Conservation (phyloP, 2,113 vertebrate species). For the Elachura formosa region DNA sequence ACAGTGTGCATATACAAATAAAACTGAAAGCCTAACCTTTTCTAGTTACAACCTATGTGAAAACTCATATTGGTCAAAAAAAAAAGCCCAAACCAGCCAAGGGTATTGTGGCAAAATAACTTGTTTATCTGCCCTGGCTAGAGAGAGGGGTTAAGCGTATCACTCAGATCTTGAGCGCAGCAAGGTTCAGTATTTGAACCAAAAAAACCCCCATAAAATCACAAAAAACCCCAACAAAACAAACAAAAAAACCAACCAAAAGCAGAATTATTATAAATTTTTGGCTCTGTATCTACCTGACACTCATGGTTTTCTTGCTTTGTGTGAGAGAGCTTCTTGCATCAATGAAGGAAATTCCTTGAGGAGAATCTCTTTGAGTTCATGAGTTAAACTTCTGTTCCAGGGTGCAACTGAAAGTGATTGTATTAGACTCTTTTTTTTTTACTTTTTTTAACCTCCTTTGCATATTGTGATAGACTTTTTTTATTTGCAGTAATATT, state of each 20-base stretch:
- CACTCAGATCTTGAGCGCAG: not conserved
- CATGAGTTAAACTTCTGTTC: not conserved
- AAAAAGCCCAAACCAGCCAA: not conserved
- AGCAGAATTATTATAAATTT: not conserved
- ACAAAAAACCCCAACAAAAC: not conserved
- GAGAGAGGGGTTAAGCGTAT: not conserved
- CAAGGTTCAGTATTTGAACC: not conserved
- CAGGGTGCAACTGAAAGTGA: not conserved
- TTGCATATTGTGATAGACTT: not conserved
- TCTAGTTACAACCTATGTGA: not conserved
- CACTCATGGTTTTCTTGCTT: not conserved
- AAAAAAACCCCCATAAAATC: not conserved
- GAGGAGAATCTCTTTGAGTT: not conserved
- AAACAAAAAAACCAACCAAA: too few relatives aligned
- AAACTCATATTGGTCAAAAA: not conserved
- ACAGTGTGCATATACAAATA: not conserved
- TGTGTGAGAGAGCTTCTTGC: not conserved
- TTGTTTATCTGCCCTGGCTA: not conserved
- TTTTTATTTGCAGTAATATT: not conserved
- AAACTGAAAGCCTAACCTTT: not conserved
- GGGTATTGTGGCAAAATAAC: not conserved
- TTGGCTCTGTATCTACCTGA: not conserved
- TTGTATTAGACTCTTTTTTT: not conserved
- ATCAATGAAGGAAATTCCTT: not conserved
- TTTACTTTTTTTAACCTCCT: not conserved